A percentile compares a stretch with the other conserved stretches of the same genome.
These are phyloP conservation scores for Cynaeus angustus DNA, from an alignment of 2,888 invertebrate genomes.

Conservation along the genomic window DNA sequence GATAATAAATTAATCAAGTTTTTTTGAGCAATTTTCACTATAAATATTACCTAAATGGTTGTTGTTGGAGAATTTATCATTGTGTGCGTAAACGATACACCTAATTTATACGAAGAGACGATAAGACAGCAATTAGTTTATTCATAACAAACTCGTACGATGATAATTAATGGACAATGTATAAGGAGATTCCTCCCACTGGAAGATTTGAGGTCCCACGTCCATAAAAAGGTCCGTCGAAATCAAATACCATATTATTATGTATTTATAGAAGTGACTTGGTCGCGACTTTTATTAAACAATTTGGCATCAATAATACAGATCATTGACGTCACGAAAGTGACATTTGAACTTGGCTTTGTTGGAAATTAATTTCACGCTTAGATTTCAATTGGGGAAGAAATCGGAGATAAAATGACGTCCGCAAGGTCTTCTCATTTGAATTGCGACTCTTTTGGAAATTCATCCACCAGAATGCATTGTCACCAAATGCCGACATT, in stretches of 20 bases:
- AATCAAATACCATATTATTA: constrained; percentile 39
- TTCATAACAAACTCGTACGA: constrained; percentile 26
- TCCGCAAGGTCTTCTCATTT: constrained; percentile 25
- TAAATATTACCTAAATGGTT: neutral
- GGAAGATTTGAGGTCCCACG: constrained; percentile 32
- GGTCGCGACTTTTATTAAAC: constrained; percentile 59
- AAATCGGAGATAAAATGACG: constrained; percentile 11
- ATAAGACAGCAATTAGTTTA: constrained; percentile 29
- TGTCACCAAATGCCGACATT: constrained; percentile 30
- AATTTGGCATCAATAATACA: constrained; percentile 61
- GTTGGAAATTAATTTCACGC: constrained; percentile 35
- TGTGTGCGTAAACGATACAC: constrained; percentile 19
- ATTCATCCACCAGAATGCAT: constrained; percentile 37
- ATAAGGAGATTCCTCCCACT: constrained; percentile 53
- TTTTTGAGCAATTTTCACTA: neutral
- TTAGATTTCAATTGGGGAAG: constrained; percentile 39
- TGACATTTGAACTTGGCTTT: constrained; percentile 60
- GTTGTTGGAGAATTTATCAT: constrained; percentile 22
- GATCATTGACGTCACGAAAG: constrained; percentile 61
- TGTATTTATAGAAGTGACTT: constrained; percentile 52
- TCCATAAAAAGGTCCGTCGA: constrained; percentile 25
- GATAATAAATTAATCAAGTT: neutral
- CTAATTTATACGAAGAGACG: constrained; percentile 3
- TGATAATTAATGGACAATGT: constrained; percentile 48
- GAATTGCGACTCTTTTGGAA: constrained; percentile 31